Percentiles rank a stretch among this genome's conserved stretches.
phyloP scores from a whole-genome alignment of 2,888 invertebrate species.

The Leucophora obtusa region DNA sequence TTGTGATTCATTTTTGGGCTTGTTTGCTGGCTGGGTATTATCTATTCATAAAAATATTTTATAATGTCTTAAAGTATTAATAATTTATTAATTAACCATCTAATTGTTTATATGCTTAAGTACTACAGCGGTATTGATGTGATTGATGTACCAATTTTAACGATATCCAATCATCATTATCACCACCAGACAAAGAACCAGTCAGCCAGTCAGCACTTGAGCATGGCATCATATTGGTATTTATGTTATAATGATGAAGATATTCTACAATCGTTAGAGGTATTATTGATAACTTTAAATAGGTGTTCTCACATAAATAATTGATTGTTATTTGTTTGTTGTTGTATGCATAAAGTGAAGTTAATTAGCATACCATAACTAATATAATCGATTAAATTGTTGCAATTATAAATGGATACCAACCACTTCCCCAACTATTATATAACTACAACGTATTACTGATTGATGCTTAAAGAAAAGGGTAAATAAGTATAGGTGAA shows the following conservation, averaged over 20 bases:
- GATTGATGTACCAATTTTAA: conserved; percentile 2
- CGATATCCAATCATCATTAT: not conserved
- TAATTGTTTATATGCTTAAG: not conserved
- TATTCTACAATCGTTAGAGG: too few relatives aligned
- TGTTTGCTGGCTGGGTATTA: too few relatives aligned
- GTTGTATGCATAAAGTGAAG: conserved; percentile 10
- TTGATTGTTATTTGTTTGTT: not conserved
- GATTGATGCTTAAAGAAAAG: too few relatives aligned
- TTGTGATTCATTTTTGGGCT: too few relatives aligned
- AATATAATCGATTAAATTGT: conserved; percentile 47
- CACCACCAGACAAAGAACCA: not conserved
- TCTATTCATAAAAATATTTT: not conserved
- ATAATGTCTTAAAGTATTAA: not conserved
- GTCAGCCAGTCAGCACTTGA: not conserved
- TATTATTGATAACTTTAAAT: not conserved
- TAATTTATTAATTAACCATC: not conserved
- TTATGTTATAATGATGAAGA: too few relatives aligned
- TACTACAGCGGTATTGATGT: not conserved
- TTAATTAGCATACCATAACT: conserved; percentile 29
- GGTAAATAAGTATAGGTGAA: too few relatives aligned
- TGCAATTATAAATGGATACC: conserved; percentile 41
- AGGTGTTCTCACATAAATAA: not conserved
- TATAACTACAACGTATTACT: not conserved
- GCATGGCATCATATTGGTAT: not conserved
- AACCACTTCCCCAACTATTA: conserved; percentile 2